Conservation (phyloP, 2,797 vertebrate species). For the Pseudochromis fuscus region DNA sequence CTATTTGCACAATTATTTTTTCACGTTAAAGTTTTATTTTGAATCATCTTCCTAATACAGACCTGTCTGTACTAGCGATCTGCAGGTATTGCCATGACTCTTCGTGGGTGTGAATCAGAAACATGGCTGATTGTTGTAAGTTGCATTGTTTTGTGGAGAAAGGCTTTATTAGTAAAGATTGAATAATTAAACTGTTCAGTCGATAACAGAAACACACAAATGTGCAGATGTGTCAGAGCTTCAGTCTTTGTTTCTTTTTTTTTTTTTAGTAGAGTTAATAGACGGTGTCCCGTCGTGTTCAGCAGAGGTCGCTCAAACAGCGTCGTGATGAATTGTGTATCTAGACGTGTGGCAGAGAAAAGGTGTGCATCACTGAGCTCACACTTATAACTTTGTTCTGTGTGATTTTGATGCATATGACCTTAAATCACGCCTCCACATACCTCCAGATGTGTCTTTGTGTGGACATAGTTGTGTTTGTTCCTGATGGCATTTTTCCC, state of each 20-base stretch:
- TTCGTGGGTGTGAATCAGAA: background rate
- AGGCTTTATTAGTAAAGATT: background rate
- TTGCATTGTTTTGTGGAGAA: background rate
- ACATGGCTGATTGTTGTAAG: background rate
- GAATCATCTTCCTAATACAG: background rate
- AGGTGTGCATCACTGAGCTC: conserved; percentile 23
- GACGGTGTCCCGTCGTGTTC: conserved; percentile 16
- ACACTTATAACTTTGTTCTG: background rate
- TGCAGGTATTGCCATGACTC: background rate
- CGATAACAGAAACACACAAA: background rate
- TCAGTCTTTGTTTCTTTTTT: conserved; percentile 26
- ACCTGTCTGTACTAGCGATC: background rate
- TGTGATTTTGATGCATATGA: background rate
- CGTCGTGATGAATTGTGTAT: background rate
- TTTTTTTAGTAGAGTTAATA: background rate
- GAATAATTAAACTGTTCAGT: no score
- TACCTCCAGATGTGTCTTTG: no score
- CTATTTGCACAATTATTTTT: background rate
- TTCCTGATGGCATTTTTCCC: no score
- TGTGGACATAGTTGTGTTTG: no score
- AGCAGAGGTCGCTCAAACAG: conserved; percentile 70
- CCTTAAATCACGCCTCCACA: background rate
- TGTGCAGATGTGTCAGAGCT: conserved; percentile 1
- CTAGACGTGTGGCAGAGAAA: background rate
- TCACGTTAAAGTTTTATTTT: background rate